Evolutionary conservation across 2,888 invertebrate genomes (phyloP).

Genomic region (Conomelus anceps): DNA sequence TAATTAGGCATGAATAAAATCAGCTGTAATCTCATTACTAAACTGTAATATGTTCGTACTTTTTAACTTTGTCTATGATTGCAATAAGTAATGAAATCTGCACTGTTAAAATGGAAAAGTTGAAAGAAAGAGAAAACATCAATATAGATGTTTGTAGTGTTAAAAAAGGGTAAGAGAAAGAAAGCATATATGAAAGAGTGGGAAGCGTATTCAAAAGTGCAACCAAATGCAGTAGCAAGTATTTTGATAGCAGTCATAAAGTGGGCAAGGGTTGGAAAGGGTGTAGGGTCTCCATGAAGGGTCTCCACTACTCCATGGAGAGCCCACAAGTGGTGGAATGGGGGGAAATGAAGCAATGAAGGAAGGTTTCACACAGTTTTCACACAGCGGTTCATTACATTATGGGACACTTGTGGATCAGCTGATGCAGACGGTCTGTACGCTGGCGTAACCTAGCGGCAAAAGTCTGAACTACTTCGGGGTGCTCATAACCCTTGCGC

Average conservation of each 20-base stretch:
- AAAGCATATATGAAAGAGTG: no score
- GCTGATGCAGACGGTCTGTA: neutral
- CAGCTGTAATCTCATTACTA: no score
- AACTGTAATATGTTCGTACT: no score
- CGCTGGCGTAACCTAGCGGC: neutral
- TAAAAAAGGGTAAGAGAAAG: neutral
- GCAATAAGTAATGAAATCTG: no score
- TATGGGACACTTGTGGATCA: slow-evolving; percentile 13
- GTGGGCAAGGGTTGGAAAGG: neutral
- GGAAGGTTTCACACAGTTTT: neutral
- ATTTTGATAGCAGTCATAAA: neutral
- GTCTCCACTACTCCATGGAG: no score
- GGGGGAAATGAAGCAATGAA: no score
- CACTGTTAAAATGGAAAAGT: no score
- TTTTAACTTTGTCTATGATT: no score
- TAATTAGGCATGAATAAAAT: no score
- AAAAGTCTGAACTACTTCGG: neutral
- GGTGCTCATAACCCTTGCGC: neutral
- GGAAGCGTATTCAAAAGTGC: neutral
- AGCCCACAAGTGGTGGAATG: no score
- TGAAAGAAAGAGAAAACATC: neutral
- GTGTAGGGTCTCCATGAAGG: neutral
- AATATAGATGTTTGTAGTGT: neutral
- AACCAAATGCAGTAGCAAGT: neutral
- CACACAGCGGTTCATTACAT: slow-evolving; percentile 4